Base-by-base conservation (phyloP, 1,140 invertebrate species). In the Sitobion miscanthi region DNA sequence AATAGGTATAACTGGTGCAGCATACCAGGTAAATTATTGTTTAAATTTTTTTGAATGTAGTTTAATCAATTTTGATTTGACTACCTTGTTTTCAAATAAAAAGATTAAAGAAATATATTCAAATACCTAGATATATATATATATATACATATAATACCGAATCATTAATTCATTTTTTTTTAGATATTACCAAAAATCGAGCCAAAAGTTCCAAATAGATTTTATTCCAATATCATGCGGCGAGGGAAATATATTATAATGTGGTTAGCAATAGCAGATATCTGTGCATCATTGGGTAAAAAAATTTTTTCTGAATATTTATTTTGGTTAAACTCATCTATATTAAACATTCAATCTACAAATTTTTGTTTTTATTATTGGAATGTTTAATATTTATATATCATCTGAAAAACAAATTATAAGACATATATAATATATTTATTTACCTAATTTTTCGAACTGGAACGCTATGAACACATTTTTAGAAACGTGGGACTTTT, bases 231-330 rank as follows among this genome's bases (percentile, higher is more conserved):
- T 94, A 96, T 96, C 6, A 96, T 96, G 47, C 95, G 95, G 17
- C 95, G 97, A 94, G 97, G 97, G 83, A 95, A 97, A 90, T 95
- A 96, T 94, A 97, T 98, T 86, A 97, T 98, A 91, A 95, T 97
- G 86, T 98, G 97, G 97, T 95, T 98, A 45, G 97, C 97, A 30
- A 95, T 97, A 90, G 97, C 97, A 54, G 97, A 98, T 96, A 95
- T 98, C 38, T 95, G 97, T 69, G 97, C 97, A 92, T 97, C 97
- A 25, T 95, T 97, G 95, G 97, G 97, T 97, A 95, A 94, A 93
- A 93, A 30, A n/a, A 11, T 52, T 62, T 77, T n/a, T 14, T 77
- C 17, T 77, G 0, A n/a, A n/a, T n/a, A 77, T 77, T 69, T 69
- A 69, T 14, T n/a, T 69, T 69, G 9, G 4, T 69, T 30, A 14